A percentile compares a stretch with the other conserved stretches of the same genome.
phyloP scores from a whole-genome alignment of 2,797 vertebrate genomes.

The Anguilla anguilla region DNA sequence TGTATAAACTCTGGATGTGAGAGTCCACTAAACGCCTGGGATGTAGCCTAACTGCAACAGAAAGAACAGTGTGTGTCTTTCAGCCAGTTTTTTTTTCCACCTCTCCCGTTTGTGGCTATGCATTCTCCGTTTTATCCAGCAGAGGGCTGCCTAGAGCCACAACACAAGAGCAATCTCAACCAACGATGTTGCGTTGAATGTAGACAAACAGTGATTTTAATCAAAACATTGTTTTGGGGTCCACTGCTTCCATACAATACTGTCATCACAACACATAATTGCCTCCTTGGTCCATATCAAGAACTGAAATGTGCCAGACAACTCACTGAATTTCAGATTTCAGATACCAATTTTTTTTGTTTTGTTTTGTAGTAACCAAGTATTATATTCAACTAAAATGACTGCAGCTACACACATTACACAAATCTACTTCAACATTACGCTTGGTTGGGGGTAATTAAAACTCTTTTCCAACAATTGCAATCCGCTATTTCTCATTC shows the following conservation, averaged over 20 bases:
- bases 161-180: not conserved
- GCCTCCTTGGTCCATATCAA: not conserved
- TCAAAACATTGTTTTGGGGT: not conserved
- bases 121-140: slow-evolving; percentile 3
- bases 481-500: too few species aligned
- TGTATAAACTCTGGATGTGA: not conserved
- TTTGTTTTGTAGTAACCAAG: not conserved
- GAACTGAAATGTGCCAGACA: not conserved
- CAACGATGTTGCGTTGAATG: not conserved
- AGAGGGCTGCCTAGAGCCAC: slow-evolving; percentile 26
- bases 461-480: too few species aligned
- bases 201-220: not conserved
- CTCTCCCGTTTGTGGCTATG: not conserved
- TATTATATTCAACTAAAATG: not conserved
- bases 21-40: not conserved
- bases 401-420: not conserved
- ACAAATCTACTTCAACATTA: not conserved
- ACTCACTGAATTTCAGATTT: not conserved
- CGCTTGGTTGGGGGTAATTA: too few species aligned
- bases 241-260: not conserved
- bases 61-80: not conserved
- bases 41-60: not conserved
- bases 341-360: not conserved
- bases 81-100: not conserved
- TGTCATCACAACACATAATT: not conserved